phyloP scores from a whole-genome alignment of 2,888 invertebrate genomes.

The Drosophila hamatofila region DNA sequence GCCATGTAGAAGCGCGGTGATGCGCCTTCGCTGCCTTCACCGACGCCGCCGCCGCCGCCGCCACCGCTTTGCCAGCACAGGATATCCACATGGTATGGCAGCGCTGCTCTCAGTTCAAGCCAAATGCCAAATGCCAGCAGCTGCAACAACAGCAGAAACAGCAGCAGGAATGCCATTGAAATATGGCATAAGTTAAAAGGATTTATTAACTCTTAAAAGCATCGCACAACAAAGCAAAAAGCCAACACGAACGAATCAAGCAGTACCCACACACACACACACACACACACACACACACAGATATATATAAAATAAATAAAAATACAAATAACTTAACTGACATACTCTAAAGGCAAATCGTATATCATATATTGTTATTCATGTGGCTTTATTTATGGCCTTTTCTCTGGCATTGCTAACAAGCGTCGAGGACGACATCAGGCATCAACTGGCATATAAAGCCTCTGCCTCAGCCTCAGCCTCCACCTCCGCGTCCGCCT shows the following conservation, averaged over 20 bases:
- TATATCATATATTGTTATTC: conserved; percentile 34
- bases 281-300: conserved; percentile 10
- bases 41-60: neutral
- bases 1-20: conserved; percentile 28
- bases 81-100: conserved; percentile 61
- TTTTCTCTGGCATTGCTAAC: neutral
- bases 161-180: conserved; percentile 60
- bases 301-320: conserved; percentile 25
- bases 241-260: conserved; percentile 40
- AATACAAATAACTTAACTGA: conserved; percentile 34
- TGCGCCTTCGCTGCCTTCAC: neutral
- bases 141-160: conserved; percentile 29
- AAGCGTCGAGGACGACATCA: neutral
- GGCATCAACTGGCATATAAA: neutral
- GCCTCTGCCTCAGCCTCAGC: too few species aligned
- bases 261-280: conserved; percentile 14
- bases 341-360: conserved; percentile 25
- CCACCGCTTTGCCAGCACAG: conserved; percentile 23
- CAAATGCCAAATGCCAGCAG: conserved; percentile 48
- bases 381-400: conserved; percentile 8
- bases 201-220: conserved; percentile 81
- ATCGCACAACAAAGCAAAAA: conserved; percentile 70
- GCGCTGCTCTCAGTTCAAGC: conserved; percentile 51
- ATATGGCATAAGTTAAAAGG: conserved; percentile 80
- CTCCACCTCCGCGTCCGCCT: neutral